Evolutionary conservation across 2,113 vertebrate genomes (phyloP).

Genomic region (Myrmecophaga tridactyla): DNA sequence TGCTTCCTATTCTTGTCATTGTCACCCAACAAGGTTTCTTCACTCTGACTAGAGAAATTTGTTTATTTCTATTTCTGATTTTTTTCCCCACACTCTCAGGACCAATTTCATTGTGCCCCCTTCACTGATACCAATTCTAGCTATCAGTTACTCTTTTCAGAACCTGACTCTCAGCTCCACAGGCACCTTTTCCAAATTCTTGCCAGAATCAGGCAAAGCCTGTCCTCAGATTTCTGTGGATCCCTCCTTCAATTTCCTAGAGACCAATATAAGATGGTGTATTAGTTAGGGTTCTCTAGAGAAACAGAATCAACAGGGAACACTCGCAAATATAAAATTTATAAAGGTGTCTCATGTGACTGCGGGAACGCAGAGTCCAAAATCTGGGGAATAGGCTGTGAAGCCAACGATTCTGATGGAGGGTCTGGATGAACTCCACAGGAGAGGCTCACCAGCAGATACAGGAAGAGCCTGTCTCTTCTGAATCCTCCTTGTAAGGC

Average conservation of each 20-base stretch:
- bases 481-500: too few relatives aligned
- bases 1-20: neutral
- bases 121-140: neutral
- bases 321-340: too few relatives aligned
- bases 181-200: neutral
- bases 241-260: neutral
- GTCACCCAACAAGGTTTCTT: neutral
- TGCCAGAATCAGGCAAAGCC: neutral
- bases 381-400: too few relatives aligned
- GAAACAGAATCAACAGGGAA: too few relatives aligned
- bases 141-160: neutral
- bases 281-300: too few relatives aligned
- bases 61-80: neutral
- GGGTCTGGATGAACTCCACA: too few relatives aligned
- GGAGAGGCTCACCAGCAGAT: too few relatives aligned
- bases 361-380: too few relatives aligned
- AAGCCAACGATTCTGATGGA: too few relatives aligned
- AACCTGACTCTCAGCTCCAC: too few relatives aligned
- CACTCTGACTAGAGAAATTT: neutral
- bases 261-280: neutral
- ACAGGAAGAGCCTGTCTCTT: too few relatives aligned
- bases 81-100: neutral
- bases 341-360: too few relatives aligned
- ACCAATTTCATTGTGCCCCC: neutral
- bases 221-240: neutral